Base-by-base conservation (phyloP, 2,113 vertebrate genomes). In the Mugil cephalus region DNA sequence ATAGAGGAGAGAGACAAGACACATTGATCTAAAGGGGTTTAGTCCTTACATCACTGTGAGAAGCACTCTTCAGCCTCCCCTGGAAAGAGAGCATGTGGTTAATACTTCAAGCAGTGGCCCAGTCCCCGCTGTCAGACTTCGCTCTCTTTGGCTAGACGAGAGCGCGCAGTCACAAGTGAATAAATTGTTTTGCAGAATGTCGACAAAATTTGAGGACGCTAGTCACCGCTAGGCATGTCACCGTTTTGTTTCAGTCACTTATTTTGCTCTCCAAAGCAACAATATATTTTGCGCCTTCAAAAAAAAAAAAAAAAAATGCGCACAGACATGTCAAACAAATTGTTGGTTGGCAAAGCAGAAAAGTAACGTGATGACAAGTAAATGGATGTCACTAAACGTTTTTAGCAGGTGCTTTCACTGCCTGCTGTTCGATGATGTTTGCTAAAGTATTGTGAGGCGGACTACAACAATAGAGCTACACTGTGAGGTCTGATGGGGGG, bases 41-140 rank as follows among this genome's bases (percentile, higher is more conserved):
- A 90, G 83, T 94, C 89, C 94, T 95, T 95, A 95, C 94, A 94
- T 95, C 94, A 91, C 92, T 95, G 94, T 95, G 94, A 95, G 94
- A 95, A 90, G 94, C 94, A 93, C 79, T 94, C 94, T 95, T 95
- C 94, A 95, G 92, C 89, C 93, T 95, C 91, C 94, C 94, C 94
- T 95, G 94, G 89, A 93, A 95, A 95, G 88, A 95, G 87, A 95
- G 88, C 88, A 95, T 60, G 90, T 76, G 90, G 91, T 93, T 93
- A 93, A 94, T 91, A 93, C 74, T 83, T 80, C 66, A 88, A 89
- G 78, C 85, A 79, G 77, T 74, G 68, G 83, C 85, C 24, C 77
- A 74, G 55, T 75, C 59, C 46, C 79, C 58, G 76, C 65, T 75
- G 45, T 80, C 71, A 88, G 77, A 88, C 55, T 86, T 69, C 74